Evolutionary conservation across 23 tunicate species (phyloP).

Genomic region (Oikopleura albicans): DNA sequence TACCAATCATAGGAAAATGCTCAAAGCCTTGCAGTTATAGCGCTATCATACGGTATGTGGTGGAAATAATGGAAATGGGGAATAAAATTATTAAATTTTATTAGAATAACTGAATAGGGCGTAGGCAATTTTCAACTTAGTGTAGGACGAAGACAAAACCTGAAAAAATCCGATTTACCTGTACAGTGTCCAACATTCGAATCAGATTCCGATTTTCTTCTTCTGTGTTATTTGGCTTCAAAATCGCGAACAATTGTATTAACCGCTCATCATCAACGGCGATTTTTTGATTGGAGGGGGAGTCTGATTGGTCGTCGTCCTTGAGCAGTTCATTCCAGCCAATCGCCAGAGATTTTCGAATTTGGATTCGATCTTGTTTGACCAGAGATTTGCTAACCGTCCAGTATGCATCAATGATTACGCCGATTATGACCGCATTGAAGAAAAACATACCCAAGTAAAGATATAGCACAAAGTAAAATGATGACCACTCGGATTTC

Average conservation of each 20-base stretch:
- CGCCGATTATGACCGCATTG: constrained; percentile 69
- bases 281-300: not conserved
- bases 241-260: not conserved
- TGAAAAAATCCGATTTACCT: no score
- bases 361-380: constrained; percentile 52
- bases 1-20: no score
- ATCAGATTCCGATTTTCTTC: constrained; percentile 2
- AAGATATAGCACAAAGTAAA: constrained; percentile 59
- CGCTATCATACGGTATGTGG: no score
- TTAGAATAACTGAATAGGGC: no score
- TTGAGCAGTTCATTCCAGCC: not conserved
- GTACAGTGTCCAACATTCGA: not conserved
- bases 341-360: constrained; percentile 3
- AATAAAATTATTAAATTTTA: no score
- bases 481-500: not conserved
- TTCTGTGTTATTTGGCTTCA: not conserved
- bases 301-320: not conserved
- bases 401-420: constrained; percentile 94
- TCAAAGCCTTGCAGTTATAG: no score
- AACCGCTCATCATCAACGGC: not conserved
- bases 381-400: constrained; percentile 74
- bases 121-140: no score
- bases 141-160: no score
- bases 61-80: no score
- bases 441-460: constrained; percentile 82